Percentiles rank a stretch among this genome's conserved stretches.
These are phyloP conservation scores for Camponotus fellah DNA, from an alignment of 2,888 invertebrate genomes.

Conservation along the genomic window DNA sequence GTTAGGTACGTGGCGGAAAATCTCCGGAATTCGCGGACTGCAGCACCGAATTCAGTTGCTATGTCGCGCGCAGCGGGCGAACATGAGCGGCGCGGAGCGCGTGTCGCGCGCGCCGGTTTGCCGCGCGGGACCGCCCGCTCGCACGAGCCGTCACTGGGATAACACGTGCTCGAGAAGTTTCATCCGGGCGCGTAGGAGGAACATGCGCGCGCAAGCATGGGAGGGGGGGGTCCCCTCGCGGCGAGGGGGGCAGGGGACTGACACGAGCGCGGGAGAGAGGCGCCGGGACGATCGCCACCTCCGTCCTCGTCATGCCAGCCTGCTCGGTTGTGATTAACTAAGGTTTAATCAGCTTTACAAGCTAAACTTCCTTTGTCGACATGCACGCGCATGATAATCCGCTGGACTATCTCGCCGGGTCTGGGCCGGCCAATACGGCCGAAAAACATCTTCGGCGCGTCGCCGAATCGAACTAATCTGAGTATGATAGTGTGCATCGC, in stretches of 20 bases:
- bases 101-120: conserved; percentile 69
- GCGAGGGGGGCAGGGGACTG: background rate
- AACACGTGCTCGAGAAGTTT: conserved; percentile 59
- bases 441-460: conserved; percentile 50
- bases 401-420: conserved; percentile 75
- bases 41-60: conserved; percentile 84
- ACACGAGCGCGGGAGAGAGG: background rate
- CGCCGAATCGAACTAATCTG: conserved; percentile 45
- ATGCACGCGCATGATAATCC: conserved; percentile 85
- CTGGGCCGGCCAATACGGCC: conserved; percentile 32
- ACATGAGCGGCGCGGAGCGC: conserved; percentile 65
- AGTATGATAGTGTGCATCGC: conserved; percentile 35
- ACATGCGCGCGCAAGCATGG: background rate
- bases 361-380: conserved; percentile 85
- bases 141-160: conserved; percentile 72
- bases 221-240: background rate
- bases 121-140: conserved; percentile 84
- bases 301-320: conserved; percentile 71
- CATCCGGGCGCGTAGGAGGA: background rate
- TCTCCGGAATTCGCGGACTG: conserved; percentile 83
- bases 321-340: conserved; percentile 84
- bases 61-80: conserved; percentile 77
- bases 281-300: background rate
- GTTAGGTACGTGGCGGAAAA: conserved; percentile 78
- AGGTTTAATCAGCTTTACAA: conserved; percentile 86